phyloP scores from a whole-genome alignment of 1,140 invertebrate species.

The Neelides sp. region DNA sequence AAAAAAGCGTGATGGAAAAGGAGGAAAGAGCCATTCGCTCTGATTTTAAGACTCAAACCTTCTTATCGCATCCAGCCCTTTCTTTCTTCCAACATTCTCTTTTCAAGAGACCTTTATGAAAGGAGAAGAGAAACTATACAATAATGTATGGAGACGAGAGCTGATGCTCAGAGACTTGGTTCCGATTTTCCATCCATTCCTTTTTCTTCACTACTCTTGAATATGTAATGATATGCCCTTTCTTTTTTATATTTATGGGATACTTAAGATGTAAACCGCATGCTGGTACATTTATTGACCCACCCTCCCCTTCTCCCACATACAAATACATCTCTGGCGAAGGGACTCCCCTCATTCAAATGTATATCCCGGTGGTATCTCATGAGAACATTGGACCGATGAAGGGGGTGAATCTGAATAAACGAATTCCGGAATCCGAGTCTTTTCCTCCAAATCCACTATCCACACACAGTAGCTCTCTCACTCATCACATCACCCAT shows the following conservation, averaged over 20 bases:
- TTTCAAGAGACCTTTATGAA: background rate
- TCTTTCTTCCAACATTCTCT: background rate
- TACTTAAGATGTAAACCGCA: constrained; percentile 21
- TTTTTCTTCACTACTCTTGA: background rate
- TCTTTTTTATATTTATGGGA: constrained; percentile 17
- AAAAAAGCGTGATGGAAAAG: background rate
- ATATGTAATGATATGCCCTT: constrained; percentile 17
- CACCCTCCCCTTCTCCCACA: no score
- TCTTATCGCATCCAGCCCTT: background rate
- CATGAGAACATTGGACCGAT: no score
- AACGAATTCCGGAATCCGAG: no score
- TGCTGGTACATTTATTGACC: constrained; percentile 21
- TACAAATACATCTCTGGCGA: no score
- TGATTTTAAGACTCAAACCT: background rate
- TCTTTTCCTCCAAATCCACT: no score
- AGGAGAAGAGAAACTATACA: no score
- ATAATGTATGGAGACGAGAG: background rate
- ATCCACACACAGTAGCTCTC: no score
- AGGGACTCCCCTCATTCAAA: no score
- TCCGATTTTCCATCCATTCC: background rate
- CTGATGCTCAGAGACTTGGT: background rate
- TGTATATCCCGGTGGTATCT: no score
- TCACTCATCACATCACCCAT: no score
- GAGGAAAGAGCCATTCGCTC: background rate
- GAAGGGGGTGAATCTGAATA: no score